Evolutionary conservation across 2,797 vertebrate species (phyloP), one percentile per base, ranked within the genome.

Genomic region (Synaphobranchus kaupii): DNA sequence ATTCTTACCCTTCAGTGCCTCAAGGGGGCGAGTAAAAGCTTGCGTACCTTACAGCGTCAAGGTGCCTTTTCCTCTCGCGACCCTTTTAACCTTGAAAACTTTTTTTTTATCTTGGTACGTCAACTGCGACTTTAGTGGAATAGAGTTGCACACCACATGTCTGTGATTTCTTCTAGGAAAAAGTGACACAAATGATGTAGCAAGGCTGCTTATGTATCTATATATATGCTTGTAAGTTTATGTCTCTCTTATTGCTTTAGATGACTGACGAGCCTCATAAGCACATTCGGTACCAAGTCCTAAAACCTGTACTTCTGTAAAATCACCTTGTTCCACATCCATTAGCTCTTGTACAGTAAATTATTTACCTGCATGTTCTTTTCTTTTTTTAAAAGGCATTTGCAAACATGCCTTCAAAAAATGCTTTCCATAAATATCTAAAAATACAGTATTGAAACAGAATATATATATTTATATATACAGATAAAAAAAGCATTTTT

Each of bases 311-410:
- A 60, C 25, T 60, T 82, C 22, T 56, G 78, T 83, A 56, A 87
- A 66, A 71, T 66, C 52, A 48, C 71, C 20, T 85, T 84, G 86
- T 92, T 93, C 92, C 91, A 92, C 87, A 88, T 91, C 89, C 28
- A 88, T 86, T 91, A 91, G 90, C 90, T 93, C 92, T 91, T 95
- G 95, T 96, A 95, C 94, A 95, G 94, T 95, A 95, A 96, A 93
- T 94, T 96, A 94, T 95, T 92, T 93, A 92, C 91, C 86, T 89
- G 93, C 91, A 91, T 94, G 93, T 93, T 86, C 94, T 91, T 83
- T 85, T 92, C n/a, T n/a, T n/a, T 91, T 84, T 85, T 15, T 47
- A 7, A 92, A 93, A 92, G 90, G 89, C 88, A 90, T 92, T 91
- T 89, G 86, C 91, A 92, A 93, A 91, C 91, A 90, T 90, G 89